Base-by-base conservation (phyloP, 2,113 vertebrate species). In the Glaucomys volans region DNA sequence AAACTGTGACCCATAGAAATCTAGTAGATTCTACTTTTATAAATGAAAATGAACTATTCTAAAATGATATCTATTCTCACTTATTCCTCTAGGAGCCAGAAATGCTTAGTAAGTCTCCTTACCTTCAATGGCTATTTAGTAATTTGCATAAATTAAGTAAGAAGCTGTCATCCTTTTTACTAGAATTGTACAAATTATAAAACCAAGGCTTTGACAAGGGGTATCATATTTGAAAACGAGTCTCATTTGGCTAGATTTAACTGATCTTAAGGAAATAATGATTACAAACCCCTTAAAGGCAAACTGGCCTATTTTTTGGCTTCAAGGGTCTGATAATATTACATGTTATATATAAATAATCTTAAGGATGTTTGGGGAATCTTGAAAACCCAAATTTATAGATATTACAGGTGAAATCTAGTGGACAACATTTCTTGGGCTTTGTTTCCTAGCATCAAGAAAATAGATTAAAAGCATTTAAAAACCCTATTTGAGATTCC, bases 401-500 rank as follows among this genome's bases (percentile, higher is more conserved):
- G 40, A 1, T 82, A 44, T 59, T 79, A 18, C 8, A 62, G 11
- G 37, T 90, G 18, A 82, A 94, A 90, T 54, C 37, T 52, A 6
- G 17, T 67, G 26, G 13, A 69, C 50, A 37, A 42, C 2, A 1
- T 71, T 87, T 59, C n/a, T 80, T 57, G 10, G 20, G 28, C 13
- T 84, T 87, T 20, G 8, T 47, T 87, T 95, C 13, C 22, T 75
- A 66, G 5, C 30, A 37, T 40, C n/a, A 69, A 37, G 9, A 57
- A 28, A 87, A 67, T 9, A 94, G 72, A 87, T 54, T 76, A 72
- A 92, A 67, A 5, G 8, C 4, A 16, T 93, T 88, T 64, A 71
- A 80, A 77, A 88, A 66, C 40, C 10, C 42, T 88, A 76, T 59
- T 93, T 80, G 13, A 93, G 42, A 76, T 71, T 91, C 30, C 59